A percentile compares a stretch with the other conserved stretches of the same genome.
Evolutionary conservation across 2,797 vertebrate species (phyloP).

Genomic region (Toxotes lorentzi): DNA sequence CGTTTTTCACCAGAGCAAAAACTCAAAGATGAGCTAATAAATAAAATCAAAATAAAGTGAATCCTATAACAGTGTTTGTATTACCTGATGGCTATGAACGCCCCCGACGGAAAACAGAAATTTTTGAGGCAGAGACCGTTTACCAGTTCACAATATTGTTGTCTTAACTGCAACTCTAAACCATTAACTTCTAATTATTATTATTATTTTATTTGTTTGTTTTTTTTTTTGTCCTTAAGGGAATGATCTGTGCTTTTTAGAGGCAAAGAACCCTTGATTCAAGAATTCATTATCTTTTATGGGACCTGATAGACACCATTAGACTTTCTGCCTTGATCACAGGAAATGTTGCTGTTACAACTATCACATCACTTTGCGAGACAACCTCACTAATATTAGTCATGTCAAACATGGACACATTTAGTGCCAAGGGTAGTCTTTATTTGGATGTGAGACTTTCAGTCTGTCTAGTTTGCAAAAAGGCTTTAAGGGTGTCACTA

Average conservation of each 20-base stretch:
- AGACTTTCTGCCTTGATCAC: constrained; percentile 4
- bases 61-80: constrained; percentile 21
- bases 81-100: constrained; percentile 31
- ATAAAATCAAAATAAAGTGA: constrained; percentile 34
- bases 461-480: constrained; percentile 18
- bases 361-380: constrained; percentile 20
- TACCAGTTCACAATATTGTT: constrained; percentile 31
- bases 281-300: constrained; percentile 30
- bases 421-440: constrained; percentile 16
- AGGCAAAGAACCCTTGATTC: neutral
- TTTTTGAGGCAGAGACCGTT: constrained; percentile 30
- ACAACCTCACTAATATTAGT: neutral
- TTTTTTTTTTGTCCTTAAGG: neutral
- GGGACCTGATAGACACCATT: constrained; percentile 1
- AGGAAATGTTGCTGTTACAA: constrained; percentile 28
- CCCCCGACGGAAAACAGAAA: constrained; percentile 33
- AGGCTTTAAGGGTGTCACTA: neutral
- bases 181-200: constrained; percentile 50
- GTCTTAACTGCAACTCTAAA: constrained; percentile 48
- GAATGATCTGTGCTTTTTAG: constrained; percentile 24
- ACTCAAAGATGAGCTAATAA: constrained; percentile 26
- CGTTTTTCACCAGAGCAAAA: constrained; percentile 17
- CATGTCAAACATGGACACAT: constrained; percentile 14
- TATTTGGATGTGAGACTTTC: constrained; percentile 12
- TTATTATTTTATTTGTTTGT: constrained; percentile 20